A percentile compares a stretch with the other conserved stretches of the same genome.
Evolutionary conservation across 2,888 invertebrate genomes (phyloP).

Genomic region (Nasonia oneida): DNA sequence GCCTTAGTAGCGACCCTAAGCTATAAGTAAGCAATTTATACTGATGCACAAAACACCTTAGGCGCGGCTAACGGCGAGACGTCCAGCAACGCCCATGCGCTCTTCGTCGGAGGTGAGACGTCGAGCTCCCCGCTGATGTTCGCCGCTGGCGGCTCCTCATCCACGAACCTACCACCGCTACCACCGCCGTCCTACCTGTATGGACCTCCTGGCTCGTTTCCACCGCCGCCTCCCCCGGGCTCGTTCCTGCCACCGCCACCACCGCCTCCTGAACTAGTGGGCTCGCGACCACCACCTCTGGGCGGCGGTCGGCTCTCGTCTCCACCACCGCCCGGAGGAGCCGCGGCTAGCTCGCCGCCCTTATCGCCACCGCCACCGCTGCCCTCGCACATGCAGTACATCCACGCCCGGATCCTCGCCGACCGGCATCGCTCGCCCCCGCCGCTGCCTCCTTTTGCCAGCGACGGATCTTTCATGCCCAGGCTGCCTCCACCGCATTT

Average conservation of each 20-base stretch:
- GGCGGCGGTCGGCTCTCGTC: conserved; percentile 79
- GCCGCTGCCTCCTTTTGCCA: conserved; percentile 66
- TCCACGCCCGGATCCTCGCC: conserved; percentile 33
- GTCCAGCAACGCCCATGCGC: conserved; percentile 65
- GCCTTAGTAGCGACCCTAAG: not conserved
- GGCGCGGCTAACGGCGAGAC: conserved; percentile 56
- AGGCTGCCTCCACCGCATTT: conserved; percentile 78
- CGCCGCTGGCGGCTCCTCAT: conserved; percentile 78
- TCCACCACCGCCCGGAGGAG: conserved; percentile 71
- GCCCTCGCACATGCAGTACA: conserved; percentile 58
- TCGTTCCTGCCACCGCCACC: conserved; percentile 82
- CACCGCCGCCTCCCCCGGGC: conserved; percentile 77
- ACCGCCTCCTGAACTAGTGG: conserved; percentile 78
- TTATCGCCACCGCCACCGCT: conserved; percentile 73
- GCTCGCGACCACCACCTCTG: conserved; percentile 79
- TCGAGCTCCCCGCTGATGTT: conserved; percentile 79
- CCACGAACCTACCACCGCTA: conserved; percentile 81
- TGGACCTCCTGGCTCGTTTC: conserved; percentile 74
- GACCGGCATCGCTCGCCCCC: conserved; percentile 73
- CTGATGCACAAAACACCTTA: not conserved
- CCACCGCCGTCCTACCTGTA: conserved; percentile 81
- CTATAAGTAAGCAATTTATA: not conserved
- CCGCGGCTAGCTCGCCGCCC: conserved; percentile 67
- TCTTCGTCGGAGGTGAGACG: conserved; percentile 77
- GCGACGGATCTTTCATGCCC: conserved; percentile 71